Evolutionary conservation across 2,113 vertebrate species (phyloP).

Genomic region (Sander vitreus): DNA sequence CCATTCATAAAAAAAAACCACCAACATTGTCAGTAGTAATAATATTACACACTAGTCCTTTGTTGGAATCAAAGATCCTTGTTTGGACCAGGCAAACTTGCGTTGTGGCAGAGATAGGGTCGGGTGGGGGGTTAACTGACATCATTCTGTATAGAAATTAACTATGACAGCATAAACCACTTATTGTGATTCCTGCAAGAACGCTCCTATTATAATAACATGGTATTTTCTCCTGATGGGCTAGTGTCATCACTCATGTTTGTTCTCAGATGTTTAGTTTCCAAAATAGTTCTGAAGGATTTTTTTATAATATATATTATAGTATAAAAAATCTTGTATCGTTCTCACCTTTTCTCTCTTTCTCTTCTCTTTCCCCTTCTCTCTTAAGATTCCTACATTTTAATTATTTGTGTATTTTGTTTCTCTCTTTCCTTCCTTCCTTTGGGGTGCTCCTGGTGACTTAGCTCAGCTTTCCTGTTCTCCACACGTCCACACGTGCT

Average conservation of each 20-base stretch:
- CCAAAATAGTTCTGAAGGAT: neutral
- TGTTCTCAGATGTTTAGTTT: conserved; percentile 11
- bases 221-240: neutral
- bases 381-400: neutral
- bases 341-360: neutral
- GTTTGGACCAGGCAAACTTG: neutral
- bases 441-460: neutral
- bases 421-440: neutral
- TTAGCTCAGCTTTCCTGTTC: conserved; percentile 16
- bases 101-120: neutral
- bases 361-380: neutral
- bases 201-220: neutral
- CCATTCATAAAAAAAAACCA: neutral
- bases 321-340: neutral
- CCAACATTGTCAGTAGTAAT: neutral
- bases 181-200: neutral
- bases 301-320: too few relatives aligned
- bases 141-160: neutral
- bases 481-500: neutral
- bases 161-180: neutral
- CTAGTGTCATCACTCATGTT: neutral
- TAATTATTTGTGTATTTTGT: neutral
- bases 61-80: neutral
- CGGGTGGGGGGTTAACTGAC: neutral
- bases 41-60: neutral